phyloP scores from a whole-genome alignment of 2,113 vertebrate genomes.

The Bos taurus region DNA sequence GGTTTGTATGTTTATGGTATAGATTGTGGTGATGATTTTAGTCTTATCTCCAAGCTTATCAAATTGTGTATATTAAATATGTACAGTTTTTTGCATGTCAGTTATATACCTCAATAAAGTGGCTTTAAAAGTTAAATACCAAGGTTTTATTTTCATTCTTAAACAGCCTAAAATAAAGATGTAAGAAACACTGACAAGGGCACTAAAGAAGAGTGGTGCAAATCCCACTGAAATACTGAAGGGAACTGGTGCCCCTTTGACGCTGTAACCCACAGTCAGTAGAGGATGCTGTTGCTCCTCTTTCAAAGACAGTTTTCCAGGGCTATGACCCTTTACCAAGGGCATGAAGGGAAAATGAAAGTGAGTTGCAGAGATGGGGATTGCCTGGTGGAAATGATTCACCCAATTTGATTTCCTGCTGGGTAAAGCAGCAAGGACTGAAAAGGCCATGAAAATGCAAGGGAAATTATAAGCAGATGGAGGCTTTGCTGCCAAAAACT shows the following conservation, averaged over 20 bases:
- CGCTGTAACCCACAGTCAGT: conserved; percentile 1
- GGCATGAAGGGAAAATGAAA: conserved; percentile 32
- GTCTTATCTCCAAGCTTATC: background rate
- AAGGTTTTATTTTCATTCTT: background rate
- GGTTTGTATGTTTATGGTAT: background rate
- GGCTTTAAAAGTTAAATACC: background rate
- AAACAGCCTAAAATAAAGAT: background rate
- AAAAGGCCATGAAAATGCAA: background rate
- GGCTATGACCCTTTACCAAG: background rate
- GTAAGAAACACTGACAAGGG: background rate
- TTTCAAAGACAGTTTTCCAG: background rate
- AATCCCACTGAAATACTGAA: background rate
- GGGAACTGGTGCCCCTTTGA: background rate
- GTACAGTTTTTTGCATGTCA: background rate
- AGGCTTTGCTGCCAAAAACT: background rate
- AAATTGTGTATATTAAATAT: background rate
- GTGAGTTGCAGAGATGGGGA: background rate
- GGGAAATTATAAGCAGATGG: conserved; percentile 44
- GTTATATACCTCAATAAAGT: background rate
- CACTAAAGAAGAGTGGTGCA: background rate
- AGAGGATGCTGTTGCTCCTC: conserved; percentile 61
- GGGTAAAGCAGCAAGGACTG: background rate
- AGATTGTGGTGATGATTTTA: background rate
- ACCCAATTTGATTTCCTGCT: conserved; percentile 15
- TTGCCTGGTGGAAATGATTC: conserved; percentile 28